These are phyloP conservation scores for Smutsia gigantea DNA, from an alignment of 2,797 vertebrate genomes.

Conservation along the genomic window DNA sequence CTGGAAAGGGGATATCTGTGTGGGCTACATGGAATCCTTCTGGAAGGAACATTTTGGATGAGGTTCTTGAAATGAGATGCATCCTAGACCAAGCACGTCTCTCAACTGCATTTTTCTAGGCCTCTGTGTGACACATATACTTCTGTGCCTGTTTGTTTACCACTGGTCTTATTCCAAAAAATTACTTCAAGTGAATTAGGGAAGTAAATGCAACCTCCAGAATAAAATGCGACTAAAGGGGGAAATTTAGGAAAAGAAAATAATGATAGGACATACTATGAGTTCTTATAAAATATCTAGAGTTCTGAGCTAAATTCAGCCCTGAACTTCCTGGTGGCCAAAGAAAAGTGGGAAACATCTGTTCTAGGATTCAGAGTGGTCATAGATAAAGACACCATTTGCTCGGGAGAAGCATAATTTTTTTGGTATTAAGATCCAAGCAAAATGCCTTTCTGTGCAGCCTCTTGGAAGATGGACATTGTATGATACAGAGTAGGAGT, in stretches of 20 bases:
- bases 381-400: background rate
- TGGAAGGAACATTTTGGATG: background rate
- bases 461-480: background rate
- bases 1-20: background rate
- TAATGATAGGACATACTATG: background rate
- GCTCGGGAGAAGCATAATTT: background rate
- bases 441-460: background rate
- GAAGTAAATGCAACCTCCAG: background rate
- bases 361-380: slow-evolving; percentile 4
- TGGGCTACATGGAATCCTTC: background rate
- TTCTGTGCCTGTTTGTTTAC: background rate
- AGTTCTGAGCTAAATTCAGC: background rate
- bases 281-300: background rate
- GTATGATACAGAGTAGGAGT: background rate
- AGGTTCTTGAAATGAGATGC: background rate
- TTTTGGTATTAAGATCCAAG: background rate
- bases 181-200: background rate
- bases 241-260: background rate
- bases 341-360: slow-evolving; percentile 4
- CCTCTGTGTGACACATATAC: background rate
- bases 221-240: background rate
- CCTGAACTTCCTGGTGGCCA: background rate
- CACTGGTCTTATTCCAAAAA: background rate
- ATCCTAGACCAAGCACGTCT: background rate
- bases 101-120: background rate